A percentile compares a stretch with the other conserved stretches of the same genome.
These are phyloP conservation scores for Melolontha melolontha DNA, from an alignment of 2,888 invertebrate genomes.

Conservation along the genomic window DNA sequence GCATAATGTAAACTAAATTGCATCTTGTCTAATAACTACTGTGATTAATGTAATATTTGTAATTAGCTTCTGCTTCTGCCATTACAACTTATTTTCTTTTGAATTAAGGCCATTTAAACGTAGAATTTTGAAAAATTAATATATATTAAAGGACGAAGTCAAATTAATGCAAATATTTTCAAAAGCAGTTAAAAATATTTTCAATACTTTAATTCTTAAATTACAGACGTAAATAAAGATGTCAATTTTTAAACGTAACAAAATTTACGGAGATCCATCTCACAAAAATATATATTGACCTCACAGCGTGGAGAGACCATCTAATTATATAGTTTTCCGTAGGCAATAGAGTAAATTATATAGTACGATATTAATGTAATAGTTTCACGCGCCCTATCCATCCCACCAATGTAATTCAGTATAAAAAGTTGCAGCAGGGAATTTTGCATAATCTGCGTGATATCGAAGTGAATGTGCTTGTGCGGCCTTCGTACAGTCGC, in stretches of 20 bases:
- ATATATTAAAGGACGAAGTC: too few species aligned
- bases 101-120: too few species aligned
- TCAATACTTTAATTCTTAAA: too few species aligned
- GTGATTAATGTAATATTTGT: too few species aligned
- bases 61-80: too few species aligned
- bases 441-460: constrained; percentile 47
- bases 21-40: too few species aligned
- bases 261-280: constrained; percentile 3
- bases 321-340: constrained; percentile 20
- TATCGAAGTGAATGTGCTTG: constrained; percentile 44
- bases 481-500: constrained; percentile 44
- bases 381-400: constrained; percentile 44
- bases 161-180: too few species aligned
- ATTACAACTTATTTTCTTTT: too few species aligned
- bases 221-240: too few species aligned
- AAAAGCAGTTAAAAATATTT: too few species aligned
- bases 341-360: constrained; percentile 41
- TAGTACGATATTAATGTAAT: constrained; percentile 38
- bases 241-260: constrained; percentile 4
- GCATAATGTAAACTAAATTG: too few species aligned
- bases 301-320: neutral
- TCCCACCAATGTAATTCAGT: constrained; percentile 42
- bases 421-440: constrained; percentile 40
- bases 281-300: constrained; percentile 1
- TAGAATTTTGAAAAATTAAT: too few species aligned